Conservation (phyloP, 1,140 invertebrate genomes). For the Eupeodes corollae region DNA sequence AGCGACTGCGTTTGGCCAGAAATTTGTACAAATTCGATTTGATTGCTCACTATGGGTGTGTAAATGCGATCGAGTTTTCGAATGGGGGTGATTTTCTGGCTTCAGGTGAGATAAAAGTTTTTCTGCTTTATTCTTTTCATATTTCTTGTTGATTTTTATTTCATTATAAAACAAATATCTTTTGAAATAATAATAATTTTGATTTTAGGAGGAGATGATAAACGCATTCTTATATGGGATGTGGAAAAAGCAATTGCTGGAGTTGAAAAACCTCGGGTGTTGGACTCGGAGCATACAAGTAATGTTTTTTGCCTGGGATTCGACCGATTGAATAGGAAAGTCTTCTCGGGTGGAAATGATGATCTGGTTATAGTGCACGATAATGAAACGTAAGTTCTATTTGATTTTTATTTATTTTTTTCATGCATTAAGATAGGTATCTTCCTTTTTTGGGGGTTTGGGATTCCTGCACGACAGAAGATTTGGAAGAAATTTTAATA, state of each 20-base stretch:
- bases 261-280: constrained; percentile 49
- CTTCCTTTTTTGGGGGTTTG: neutral
- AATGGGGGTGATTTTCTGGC: constrained; percentile 71
- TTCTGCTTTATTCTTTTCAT: constrained; percentile 13
- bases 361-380: constrained; percentile 86
- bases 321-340: constrained; percentile 61
- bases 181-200: too few relatives aligned
- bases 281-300: constrained; percentile 76
- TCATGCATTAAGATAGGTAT: too few relatives aligned
- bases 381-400: constrained; percentile 52
- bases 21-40: constrained; percentile 78
- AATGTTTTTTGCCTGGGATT: constrained; percentile 91
- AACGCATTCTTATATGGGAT: constrained; percentile 79
- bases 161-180: too few relatives aligned
- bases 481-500: neutral
- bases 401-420: neutral
- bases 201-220: constrained; percentile 75
- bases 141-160: neutral
- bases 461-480: too few relatives aligned
- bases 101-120: constrained; percentile 55
- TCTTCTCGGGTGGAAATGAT: constrained; percentile 91
- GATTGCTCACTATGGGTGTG: constrained; percentile 84
- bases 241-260: constrained; percentile 62
- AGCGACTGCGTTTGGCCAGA: constrained; percentile 50
- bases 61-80: constrained; percentile 94